Conservation (phyloP, 2,113 vertebrate species). For the Apeltes quadracus region DNA sequence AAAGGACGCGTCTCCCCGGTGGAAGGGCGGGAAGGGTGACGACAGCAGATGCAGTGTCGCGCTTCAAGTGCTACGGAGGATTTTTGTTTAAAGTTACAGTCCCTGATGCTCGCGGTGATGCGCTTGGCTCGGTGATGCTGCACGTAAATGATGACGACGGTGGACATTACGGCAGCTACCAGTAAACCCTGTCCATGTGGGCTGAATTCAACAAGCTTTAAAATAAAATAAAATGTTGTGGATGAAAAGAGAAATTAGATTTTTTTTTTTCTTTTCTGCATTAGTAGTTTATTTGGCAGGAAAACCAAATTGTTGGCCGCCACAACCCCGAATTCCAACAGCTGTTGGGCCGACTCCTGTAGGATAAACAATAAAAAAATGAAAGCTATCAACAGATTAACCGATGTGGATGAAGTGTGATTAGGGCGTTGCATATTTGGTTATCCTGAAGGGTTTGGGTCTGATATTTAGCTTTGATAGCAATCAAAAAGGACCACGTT, state of each 20-base stretch:
- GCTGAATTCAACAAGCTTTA: background rate
- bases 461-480: constrained; percentile 19
- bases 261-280: background rate
- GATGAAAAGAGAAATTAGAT: background rate
- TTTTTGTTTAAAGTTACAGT: constrained; percentile 20
- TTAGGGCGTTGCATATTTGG: background rate
- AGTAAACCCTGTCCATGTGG: background rate
- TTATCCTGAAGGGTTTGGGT: constrained; percentile 4
- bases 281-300: background rate
- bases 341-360: background rate
- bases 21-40: no score
- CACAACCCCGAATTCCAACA: background rate
- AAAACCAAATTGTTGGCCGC: background rate
- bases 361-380: background rate
- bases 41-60: background rate
- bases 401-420: background rate
- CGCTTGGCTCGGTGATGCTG: background rate
- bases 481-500: no score
- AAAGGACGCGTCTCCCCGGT: no score
- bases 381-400: background rate
- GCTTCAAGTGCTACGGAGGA: background rate
- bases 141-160: background rate
- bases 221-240: background rate
- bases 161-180: background rate
- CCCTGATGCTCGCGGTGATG: constrained; percentile 15